A percentile compares a stretch with the other conserved stretches of the same genome.
Conservation (phyloP, 2,797 vertebrate species). For the Mus caroli region DNA sequence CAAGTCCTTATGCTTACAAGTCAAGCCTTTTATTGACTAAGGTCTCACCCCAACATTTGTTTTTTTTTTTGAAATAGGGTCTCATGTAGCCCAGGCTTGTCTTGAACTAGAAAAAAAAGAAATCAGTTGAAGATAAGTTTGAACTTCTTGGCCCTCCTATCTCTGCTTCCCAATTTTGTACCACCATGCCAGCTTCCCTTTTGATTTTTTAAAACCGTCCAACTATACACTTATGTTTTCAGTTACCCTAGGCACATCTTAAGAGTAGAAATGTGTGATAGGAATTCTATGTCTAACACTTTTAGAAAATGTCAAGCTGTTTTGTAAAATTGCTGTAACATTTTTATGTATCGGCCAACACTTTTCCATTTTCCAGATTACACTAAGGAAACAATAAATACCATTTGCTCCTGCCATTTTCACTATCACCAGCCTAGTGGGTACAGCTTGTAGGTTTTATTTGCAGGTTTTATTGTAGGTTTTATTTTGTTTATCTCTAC, state of each 20-base stretch:
- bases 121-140: background rate
- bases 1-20: background rate
- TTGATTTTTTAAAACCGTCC: background rate
- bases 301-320: background rate
- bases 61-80: background rate
- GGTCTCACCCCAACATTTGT: background rate
- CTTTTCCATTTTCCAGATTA: background rate
- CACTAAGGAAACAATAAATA: background rate
- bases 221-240: background rate
- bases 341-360: background rate
- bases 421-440: background rate
- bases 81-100: background rate
- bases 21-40: background rate
- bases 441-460: background rate
- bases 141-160: background rate
- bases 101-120: background rate
- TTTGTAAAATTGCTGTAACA: background rate
- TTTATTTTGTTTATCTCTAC: background rate
- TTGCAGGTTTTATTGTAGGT: background rate
- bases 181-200: background rate
- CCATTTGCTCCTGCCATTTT: background rate
- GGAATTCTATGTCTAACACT: background rate
- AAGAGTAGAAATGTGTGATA: constrained; percentile 1
- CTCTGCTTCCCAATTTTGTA: background rate
- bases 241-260: background rate